phyloP scores from a whole-genome alignment of 2,888 invertebrate species.

The Athripsodes cinereus region DNA sequence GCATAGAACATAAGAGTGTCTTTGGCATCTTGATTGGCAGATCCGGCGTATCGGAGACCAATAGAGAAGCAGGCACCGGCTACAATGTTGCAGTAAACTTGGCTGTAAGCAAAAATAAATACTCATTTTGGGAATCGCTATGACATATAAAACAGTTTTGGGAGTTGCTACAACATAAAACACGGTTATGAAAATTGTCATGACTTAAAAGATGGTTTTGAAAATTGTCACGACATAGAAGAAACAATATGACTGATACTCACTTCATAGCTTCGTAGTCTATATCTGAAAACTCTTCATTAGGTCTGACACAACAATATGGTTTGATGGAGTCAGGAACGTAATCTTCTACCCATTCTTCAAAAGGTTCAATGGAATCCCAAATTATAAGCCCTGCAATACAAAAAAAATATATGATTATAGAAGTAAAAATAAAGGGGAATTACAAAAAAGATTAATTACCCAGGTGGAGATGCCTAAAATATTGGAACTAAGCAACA shows the following conservation, averaged over 20 bases:
- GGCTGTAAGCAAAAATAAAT: too few relatives aligned
- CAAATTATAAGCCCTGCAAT: conserved; percentile 74
- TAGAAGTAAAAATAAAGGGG: conserved; percentile 3
- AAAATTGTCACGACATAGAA: too few relatives aligned
- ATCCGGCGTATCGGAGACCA: conserved; percentile 90
- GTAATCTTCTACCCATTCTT: conserved; percentile 78
- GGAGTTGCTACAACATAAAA: too few relatives aligned
- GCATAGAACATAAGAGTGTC: conserved; percentile 70
- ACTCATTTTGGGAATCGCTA: too few relatives aligned
- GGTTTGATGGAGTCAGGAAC: conserved; percentile 71
- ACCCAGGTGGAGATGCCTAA: too few relatives aligned
- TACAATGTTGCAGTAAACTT: conserved; percentile 94
- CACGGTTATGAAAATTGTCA: too few relatives aligned
- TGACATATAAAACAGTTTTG: too few relatives aligned
- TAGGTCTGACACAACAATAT: conserved; percentile 71
- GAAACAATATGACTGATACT: too few relatives aligned
- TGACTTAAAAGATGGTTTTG: too few relatives aligned
- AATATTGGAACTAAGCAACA: too few relatives aligned
- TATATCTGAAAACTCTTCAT: conserved; percentile 67
- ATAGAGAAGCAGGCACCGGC: conserved; percentile 92
- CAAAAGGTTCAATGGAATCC: conserved; percentile 75
- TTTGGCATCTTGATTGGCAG: conserved; percentile 76
- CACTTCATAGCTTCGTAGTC: conserved; percentile 94
- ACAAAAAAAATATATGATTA: conserved; percentile 7
- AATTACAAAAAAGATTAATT: too few relatives aligned